These are phyloP conservation scores for Drosophila elegans DNA, from an alignment of 1,140 invertebrate genomes.

Conservation along the genomic window DNA sequence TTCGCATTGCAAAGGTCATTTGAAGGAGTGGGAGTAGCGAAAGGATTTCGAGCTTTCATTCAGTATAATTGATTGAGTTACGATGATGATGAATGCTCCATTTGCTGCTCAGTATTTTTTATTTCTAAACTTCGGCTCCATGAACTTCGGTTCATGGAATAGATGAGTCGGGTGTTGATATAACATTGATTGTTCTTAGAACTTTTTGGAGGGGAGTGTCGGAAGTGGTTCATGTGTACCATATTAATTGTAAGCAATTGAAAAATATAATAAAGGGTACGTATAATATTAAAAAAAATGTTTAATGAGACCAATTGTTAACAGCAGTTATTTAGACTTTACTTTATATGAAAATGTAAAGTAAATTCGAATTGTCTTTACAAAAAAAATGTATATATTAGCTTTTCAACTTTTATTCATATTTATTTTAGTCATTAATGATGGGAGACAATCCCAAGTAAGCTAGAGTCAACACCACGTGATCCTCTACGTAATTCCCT, in stretches of 20 bases:
- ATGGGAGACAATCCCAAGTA: background rate
- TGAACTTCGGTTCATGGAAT: conserved; percentile 17
- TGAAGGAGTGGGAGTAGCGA: conserved; percentile 18
- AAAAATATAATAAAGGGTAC: no score
- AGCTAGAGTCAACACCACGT: conserved; percentile 10
- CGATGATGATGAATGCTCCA: conserved; percentile 74
- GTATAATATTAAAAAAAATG: no score
- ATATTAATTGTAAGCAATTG: no score
- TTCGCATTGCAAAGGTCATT: conserved; percentile 33
- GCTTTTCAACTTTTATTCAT: no score
- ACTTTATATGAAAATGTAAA: no score
- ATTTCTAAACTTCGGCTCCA: no score
- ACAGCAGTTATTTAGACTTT: no score
- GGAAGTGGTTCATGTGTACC: background rate
- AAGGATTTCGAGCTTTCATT: conserved; percentile 28
- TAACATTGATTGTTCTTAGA: background rate
- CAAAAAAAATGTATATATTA: no score
- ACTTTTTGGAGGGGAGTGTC: background rate
- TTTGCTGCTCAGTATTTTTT: conserved; percentile 71
- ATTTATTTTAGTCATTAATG: background rate
- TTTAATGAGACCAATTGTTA: no score
- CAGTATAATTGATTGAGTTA: conserved; percentile 66
- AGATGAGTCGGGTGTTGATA: background rate
- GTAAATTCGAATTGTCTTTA: no score
- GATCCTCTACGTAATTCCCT: background rate